These are phyloP conservation scores for Trichosurus vulpecula DNA, from an alignment of 2,797 vertebrate species.

Conservation along the genomic window DNA sequence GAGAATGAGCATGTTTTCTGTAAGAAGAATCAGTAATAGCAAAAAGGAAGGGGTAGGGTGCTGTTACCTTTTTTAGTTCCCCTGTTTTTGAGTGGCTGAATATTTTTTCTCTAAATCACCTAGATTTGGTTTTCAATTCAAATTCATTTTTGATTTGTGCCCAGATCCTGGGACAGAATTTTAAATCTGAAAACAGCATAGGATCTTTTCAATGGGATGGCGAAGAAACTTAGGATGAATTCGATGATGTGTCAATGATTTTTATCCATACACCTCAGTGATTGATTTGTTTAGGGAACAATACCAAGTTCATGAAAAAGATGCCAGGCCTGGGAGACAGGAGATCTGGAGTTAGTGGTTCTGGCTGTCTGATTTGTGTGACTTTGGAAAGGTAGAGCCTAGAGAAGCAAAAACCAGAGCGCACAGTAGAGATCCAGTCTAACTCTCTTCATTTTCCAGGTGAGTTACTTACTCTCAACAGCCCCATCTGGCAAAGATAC, in stretches of 20 bases:
- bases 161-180: neutral
- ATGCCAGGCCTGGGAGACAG: neutral
- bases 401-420: neutral
- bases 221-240: neutral
- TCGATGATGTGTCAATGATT: neutral
- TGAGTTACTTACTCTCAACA: neutral
- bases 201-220: neutral
- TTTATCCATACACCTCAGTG: neutral
- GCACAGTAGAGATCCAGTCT: neutral
- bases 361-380: neutral
- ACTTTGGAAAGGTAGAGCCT: neutral
- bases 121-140: neutral
- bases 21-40: neutral
- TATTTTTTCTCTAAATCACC: neutral
- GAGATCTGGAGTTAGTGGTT: neutral
- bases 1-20: neutral
- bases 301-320: neutral
- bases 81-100: neutral
- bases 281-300: neutral
- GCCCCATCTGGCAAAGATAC: neutral
- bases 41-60: neutral
- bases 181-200: neutral
- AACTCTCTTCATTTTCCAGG: neutral
- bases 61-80: neutral
- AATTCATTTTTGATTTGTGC: neutral